Conservation (phyloP, 2,797 vertebrate genomes). For the Paratrypauchen microcephalus region DNA sequence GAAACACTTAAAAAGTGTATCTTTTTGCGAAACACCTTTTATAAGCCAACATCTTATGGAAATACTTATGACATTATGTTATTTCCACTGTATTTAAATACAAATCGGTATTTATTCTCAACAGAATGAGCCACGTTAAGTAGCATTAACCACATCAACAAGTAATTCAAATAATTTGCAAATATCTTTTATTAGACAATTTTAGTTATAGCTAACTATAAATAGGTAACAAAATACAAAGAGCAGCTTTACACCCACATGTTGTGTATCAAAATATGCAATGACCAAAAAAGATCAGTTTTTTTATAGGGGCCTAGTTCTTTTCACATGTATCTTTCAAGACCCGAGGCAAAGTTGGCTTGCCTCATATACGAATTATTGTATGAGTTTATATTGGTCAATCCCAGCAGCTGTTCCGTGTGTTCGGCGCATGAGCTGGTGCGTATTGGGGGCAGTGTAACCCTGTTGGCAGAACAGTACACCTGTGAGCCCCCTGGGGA, state of each 20-base stretch:
- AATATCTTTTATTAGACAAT: background rate
- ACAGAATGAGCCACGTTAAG: no score
- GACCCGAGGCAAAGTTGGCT: slow-evolving; percentile 82
- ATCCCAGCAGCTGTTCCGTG: slow-evolving; percentile 85
- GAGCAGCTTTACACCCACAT: background rate
- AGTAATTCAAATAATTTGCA: background rate
- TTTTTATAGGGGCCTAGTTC: background rate
- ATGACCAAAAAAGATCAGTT: background rate
- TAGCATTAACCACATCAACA: background rate
- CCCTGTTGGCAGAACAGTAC: slow-evolving; percentile 81
- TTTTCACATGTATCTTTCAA: slow-evolving; percentile 91
- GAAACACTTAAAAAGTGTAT: no score
- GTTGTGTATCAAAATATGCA: background rate
- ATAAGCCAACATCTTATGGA: no score
- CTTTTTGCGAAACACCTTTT: no score
- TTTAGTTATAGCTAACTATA: background rate
- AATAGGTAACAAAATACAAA: slow-evolving; percentile 1
- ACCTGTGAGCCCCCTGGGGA: slow-evolving; percentile 82
- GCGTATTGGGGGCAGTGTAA: slow-evolving; percentile 80
- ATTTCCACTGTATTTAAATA: no score
- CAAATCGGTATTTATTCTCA: no score
- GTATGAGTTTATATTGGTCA: slow-evolving; percentile 79
- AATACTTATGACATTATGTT: no score
- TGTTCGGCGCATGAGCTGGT: slow-evolving; percentile 82
- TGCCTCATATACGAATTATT: slow-evolving; percentile 88